Evolutionary conservation across 2,888 invertebrate species (phyloP), one percentile per base, ranked within the genome.

Genomic region (Mamestra brassicae): DNA sequence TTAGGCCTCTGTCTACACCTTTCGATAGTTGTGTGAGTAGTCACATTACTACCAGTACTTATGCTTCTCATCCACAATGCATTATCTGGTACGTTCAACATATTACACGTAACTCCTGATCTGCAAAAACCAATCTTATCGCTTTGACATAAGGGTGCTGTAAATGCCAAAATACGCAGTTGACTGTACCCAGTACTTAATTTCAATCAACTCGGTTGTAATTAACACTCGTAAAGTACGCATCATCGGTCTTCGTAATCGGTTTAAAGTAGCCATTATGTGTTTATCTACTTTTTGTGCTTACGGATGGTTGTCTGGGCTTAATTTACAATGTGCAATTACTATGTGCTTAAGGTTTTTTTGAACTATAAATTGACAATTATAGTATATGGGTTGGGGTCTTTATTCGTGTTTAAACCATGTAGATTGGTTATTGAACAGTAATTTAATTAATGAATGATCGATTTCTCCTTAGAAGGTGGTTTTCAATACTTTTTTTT

Each of bases 211-310:
- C 71, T 73, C 55, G 6, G 38, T 75, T 52, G 80, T 80, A 85
- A 87, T 86, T 87, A 87, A 61, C 62, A 78, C 54, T 87, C 84
- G 81, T 86, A 84, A 86, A 86, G 68, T 87, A 84, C 85, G 86
- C 85, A 81, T 84, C 84, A 85, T 80, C 78, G 75, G 81, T 84
- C 77, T 71, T 62, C 26, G 61, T 87, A 79, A 85, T 85, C 67
- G 79, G 63, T 83, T 60, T 54, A 80, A 60, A 69, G 79, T 82
- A 78, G 66, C 76, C 54, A 78, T 78, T 83, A 73, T 79, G 74
- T 81, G 57, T 81, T 78, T 81, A 74, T 75, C 50, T 81, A 69
- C 10, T 71, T 74, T 79, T 74, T 81, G 42, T 71, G 38, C 11
- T 38, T 62, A 58, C 26, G 26, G 26, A 26, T 26, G 26, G 26